Base-by-base conservation (phyloP, 2,113 vertebrate species). In the Perca flavescens region DNA sequence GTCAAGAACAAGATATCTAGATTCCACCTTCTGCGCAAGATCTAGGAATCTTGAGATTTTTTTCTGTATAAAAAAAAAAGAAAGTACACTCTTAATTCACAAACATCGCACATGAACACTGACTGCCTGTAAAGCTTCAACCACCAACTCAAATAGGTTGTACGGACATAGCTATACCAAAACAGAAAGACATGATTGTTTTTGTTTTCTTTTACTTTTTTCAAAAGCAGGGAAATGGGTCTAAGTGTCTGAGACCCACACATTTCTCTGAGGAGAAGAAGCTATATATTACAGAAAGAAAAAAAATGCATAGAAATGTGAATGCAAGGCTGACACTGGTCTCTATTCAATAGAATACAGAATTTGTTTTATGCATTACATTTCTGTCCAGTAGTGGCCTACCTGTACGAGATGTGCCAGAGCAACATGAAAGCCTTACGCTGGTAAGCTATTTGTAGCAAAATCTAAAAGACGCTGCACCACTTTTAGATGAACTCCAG, bases 161-260 rank as follows among this genome's bases (percentile, higher is more conserved):
- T 86, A 89, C 54, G 77, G 85, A 88, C 76, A 82, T 91, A 92
- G 92, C 88, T 91, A 90, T 83, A 94, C 91, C 93, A 94, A 93
- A 94, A 92, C 91, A 91, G 78, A 86, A 89, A 93, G 85, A 86
- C 88, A 81, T 84, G 84, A 82, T 92, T 93, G 86, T 91, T 90
- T 57, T 47, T 40, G 40, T 57, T 50, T 60, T 56, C 60, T 65
- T 65, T 49, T 70, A 69, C 21, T 61, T 79, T 86, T 84, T 79
- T 74, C 49, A 82, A 91, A 68, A 70, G 92, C 91, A 90, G 89
- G 84, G 81, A 90, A 85, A 86, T 79, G 79, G 88, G 85, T 93
- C 84, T 67, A 53, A 54, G 57, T 52, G 31, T 80, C 52, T 75
- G 70, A 75, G 87, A 78, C 80, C 84, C 77, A 74, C 19, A 72